phyloP scores from a whole-genome alignment of 2,888 invertebrate genomes.

The Andrena trimmerana region DNA sequence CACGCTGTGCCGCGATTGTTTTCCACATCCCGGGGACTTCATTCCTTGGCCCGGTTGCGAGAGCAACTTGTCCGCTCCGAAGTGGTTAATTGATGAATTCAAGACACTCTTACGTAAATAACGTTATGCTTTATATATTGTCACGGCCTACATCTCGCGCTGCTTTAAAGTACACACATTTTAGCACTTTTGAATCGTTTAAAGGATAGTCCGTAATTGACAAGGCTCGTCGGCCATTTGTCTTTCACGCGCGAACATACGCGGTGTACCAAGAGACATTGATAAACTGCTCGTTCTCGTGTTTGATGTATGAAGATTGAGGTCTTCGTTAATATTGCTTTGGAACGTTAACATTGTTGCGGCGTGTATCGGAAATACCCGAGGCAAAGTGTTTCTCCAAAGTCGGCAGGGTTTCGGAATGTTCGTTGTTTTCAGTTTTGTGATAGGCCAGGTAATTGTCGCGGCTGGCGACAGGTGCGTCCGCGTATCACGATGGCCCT shows the following conservation, averaged over 20 bases:
- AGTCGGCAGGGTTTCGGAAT: neutral
- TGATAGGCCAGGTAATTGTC: neutral
- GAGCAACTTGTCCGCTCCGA: neutral
- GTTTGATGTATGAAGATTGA: too few relatives aligned
- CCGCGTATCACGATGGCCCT: slow-evolving; percentile 35
- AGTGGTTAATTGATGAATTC: slow-evolving; percentile 11
- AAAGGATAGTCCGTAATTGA: too few relatives aligned
- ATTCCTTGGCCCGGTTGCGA: slow-evolving; percentile 4
- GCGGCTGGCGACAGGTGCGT: slow-evolving; percentile 35
- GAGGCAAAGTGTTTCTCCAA: neutral
- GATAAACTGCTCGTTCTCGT: too few relatives aligned
- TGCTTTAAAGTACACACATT: too few relatives aligned
- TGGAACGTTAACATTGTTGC: too few relatives aligned
- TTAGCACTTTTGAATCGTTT: too few relatives aligned
- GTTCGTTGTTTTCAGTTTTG: neutral
- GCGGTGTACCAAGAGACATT: too few relatives aligned
- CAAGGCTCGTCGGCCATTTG: too few relatives aligned
- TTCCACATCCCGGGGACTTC: slow-evolving; percentile 20
- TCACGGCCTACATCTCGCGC: neutral
- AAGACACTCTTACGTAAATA: slow-evolving; percentile 27
- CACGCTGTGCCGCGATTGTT: slow-evolving; percentile 53
- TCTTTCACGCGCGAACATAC: too few relatives aligned
- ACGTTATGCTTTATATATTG: neutral
- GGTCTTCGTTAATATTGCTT: too few relatives aligned
- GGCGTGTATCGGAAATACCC: neutral